phyloP scores from a whole-genome alignment of 2,888 invertebrate species.

The Iselma pallidipennis region DNA sequence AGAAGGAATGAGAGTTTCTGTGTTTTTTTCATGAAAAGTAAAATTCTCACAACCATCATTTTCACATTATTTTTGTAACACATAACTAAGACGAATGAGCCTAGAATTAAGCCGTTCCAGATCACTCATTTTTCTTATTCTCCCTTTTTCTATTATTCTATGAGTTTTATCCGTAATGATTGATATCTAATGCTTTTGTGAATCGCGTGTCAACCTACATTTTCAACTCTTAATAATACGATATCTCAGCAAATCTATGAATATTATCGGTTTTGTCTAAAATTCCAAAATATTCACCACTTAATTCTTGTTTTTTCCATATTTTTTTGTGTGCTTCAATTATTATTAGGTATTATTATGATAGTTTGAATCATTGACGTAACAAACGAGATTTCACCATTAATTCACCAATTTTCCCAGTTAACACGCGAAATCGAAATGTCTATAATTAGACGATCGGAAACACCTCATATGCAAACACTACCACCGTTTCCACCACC shows the following conservation, averaged over 20 bases:
- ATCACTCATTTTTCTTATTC: no score
- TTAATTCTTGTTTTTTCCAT: no score
- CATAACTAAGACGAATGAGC: not conserved
- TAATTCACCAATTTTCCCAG: not conserved
- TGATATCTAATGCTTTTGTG: not conserved
- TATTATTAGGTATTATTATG: not conserved
- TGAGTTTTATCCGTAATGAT: not conserved
- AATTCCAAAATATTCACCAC: not conserved
- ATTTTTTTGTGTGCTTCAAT: no score
- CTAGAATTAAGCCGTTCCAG: not conserved
- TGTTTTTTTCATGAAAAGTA: no score
- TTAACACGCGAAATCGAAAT: not conserved
- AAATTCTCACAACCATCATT: not conserved
- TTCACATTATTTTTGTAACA: not conserved
- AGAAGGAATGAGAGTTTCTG: no score
- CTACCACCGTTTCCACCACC: not conserved
- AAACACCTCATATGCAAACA: slow-evolving; percentile 1
- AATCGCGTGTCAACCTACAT: not conserved
- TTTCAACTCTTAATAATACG: no score
- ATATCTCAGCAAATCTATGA: no score
- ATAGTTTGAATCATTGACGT: not conserved
- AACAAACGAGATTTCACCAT: not conserved
- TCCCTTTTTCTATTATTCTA: no score
- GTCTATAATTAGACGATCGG: not conserved
- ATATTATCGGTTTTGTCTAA: not conserved